phyloP scores from a whole-genome alignment of 2,113 vertebrate genomes.

The Nothoprocta pentlandii region DNA sequence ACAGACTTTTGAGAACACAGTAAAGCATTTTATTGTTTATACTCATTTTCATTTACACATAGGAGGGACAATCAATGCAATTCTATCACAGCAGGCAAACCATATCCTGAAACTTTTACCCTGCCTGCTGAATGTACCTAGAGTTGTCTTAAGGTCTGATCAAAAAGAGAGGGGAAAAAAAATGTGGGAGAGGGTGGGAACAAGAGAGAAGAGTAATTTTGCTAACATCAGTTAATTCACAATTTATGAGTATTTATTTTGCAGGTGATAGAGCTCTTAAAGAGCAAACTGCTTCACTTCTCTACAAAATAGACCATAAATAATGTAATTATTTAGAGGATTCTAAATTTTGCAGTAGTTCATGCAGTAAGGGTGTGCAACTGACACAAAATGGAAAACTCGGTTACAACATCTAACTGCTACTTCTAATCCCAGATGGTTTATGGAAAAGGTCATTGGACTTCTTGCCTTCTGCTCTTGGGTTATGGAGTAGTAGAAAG shows the following conservation, averaged over 20 bases:
- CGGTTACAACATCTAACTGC: constrained; percentile 75
- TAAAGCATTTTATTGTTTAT: constrained; percentile 79
- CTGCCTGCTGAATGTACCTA: constrained; percentile 58
- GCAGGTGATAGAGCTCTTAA: constrained; percentile 68
- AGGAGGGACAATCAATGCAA: constrained; percentile 77
- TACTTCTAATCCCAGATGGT: constrained; percentile 71
- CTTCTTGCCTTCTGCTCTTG: constrained; percentile 59
- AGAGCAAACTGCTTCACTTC: constrained; percentile 76
- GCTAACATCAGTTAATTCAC: constrained; percentile 66
- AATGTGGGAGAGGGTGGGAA: neutral
- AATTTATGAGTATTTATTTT: constrained; percentile 72
- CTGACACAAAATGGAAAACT: constrained; percentile 73
- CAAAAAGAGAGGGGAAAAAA: neutral
- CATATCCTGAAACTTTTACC: constrained; percentile 65
- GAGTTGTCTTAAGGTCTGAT: constrained; percentile 38
- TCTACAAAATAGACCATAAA: constrained; percentile 75
- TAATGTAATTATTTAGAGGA: constrained; percentile 67
- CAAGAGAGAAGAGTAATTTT: constrained; percentile 53
- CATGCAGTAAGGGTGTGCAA: constrained; percentile 80
- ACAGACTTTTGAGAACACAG: constrained; percentile 71
- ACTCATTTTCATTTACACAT: constrained; percentile 79
- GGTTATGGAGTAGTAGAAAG: constrained; percentile 66
- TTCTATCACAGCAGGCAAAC: constrained; percentile 73
- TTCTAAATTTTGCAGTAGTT: constrained; percentile 75
- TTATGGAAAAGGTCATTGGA: constrained; percentile 38